Conservation (phyloP, 2,113 vertebrate genomes). For the Eurypyga helias region DNA sequence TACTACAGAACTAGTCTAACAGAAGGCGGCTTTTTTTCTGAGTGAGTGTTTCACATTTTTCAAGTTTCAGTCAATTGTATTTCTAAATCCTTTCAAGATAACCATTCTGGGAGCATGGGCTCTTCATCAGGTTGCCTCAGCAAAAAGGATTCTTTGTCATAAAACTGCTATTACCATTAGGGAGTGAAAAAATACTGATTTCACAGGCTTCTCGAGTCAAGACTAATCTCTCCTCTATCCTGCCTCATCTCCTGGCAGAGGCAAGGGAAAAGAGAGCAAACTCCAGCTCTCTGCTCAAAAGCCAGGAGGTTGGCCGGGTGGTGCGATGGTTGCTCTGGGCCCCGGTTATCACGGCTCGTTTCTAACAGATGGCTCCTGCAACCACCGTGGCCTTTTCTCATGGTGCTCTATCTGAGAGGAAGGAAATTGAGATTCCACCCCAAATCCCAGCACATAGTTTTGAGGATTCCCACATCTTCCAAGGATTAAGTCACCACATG, state of each 20-base stretch:
- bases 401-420: constrained; percentile 29
- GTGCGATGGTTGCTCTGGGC: background rate
- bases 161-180: background rate
- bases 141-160: background rate
- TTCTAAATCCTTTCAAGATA: background rate
- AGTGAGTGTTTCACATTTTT: background rate
- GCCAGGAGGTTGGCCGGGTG: background rate
- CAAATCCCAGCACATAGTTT: constrained; percentile 51
- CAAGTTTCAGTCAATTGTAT: background rate
- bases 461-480: constrained; percentile 53
- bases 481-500: constrained; percentile 45
- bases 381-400: background rate
- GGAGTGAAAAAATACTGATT: background rate
- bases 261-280: background rate
- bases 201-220: background rate
- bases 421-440: constrained; percentile 66
- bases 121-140: background rate
- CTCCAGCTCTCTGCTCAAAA: background rate
- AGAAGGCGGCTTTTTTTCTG: background rate
- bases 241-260: background rate
- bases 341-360: background rate
- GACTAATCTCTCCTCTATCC: background rate
- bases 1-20: background rate
- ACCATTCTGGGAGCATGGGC: background rate
- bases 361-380: constrained; percentile 14